Evolutionary conservation across 1,140 invertebrate species (phyloP), one percentile per base, ranked within the genome.

Genomic region (Diorhabda carinulata): DNA sequence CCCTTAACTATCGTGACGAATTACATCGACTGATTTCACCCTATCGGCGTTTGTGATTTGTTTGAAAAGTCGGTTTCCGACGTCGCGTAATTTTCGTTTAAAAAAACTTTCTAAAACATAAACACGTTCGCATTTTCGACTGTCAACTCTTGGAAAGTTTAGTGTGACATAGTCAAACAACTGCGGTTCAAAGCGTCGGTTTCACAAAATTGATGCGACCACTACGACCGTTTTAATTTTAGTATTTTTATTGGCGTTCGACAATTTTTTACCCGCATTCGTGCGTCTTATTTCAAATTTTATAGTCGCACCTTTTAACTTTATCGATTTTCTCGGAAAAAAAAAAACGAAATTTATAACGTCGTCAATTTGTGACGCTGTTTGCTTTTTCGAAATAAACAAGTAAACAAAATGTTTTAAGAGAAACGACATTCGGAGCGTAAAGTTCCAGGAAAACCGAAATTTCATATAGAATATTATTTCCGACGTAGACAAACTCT

Each of bases 21-120:
- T 25, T 25, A 25, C 25, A 10, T 10, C 58, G 5, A 60, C 8
- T 60, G 6, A 10, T 60, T 60, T 60, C n/a, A 10, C 58, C 2
- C 43, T 8, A 66, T 66, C 64, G 7, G 8, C 57, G n/a, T 57
- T 10, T 40, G 52, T 9, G 61, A 43, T 4, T 42, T 66, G 47
- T 57, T 66, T 66, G 42, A 66, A 66, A 66, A 57, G 64, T 57
- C 45, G 10, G 64, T 57, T 57, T 66, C 52, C 64, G 64, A 66
- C 57, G 47, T 43, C 9, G 6, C 40, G 9, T n/a, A 63, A 44
- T 44, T 63, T 41, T 63, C 45, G 9, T 43, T 9, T 57, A 57
- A 10, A 56, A 56, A 66, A n/a, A 66, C n/a, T 9, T 6, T 52
- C n/a, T 52, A n/a, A 52, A 52, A 8, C n/a, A 8, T n/a, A 52